Evolutionary conservation across 2,797 vertebrate genomes (phyloP).

Genomic region (Molothrus ater): DNA sequence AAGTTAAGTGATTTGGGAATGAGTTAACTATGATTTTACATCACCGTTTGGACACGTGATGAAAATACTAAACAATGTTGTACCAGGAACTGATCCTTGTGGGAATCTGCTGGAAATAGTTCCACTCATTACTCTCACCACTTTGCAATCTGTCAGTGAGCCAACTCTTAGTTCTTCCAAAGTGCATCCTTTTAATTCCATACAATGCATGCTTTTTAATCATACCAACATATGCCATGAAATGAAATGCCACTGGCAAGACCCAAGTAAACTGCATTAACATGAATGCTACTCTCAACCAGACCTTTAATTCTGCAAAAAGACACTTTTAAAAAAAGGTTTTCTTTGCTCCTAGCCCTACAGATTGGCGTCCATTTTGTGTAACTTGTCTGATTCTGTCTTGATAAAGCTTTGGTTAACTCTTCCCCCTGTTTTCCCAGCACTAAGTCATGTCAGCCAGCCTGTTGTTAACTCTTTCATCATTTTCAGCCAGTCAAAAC

Average conservation of each 20-base stretch:
- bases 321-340: background rate
- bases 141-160: conserved; percentile 43
- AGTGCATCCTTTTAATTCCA: conserved; percentile 58
- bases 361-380: background rate
- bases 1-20: background rate
- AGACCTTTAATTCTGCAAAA: background rate
- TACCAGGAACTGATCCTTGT: conserved; percentile 66
- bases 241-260: conserved; percentile 40
- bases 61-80: conserved; percentile 17
- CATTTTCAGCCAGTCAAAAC: background rate
- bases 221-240: background rate
- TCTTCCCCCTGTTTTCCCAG: background rate
- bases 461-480: background rate
- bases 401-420: background rate
- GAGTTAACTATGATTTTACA: background rate
- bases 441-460: background rate
- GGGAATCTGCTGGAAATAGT: conserved; percentile 70
- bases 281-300: background rate
- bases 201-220: conserved; percentile 39
- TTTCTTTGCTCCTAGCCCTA: background rate
- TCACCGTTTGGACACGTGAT: conserved; percentile 46
- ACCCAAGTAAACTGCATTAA: background rate
- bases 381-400: background rate
- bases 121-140: background rate
- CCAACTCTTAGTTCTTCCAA: conserved; percentile 42